These are phyloP conservation scores for Pygmarrhopalites habei DNA, from an alignment of 1,140 invertebrate genomes.

Conservation along the genomic window DNA sequence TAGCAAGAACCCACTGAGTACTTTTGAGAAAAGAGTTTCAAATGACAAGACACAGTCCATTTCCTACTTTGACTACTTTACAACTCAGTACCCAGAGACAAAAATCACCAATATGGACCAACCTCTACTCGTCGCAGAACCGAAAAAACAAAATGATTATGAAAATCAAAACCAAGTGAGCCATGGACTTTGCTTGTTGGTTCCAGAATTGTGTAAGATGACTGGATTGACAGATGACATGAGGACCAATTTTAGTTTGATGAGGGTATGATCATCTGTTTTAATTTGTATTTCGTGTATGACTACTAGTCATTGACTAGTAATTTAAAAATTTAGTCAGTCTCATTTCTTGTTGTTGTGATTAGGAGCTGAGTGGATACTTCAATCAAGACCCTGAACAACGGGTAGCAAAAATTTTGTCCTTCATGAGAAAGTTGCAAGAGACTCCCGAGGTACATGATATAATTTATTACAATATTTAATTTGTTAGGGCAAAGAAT, in stretches of 20 bases:
- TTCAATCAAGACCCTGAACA: no score
- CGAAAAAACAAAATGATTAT: conserved; percentile 14
- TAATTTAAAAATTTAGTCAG: no score
- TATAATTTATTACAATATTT: no score
- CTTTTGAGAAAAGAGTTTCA: conserved; percentile 58
- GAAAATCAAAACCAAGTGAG: neutral
- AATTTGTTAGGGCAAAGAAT: no score
- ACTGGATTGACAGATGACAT: conserved; percentile 43
- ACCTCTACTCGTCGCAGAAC: conserved; percentile 22
- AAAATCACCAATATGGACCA: conserved; percentile 54
- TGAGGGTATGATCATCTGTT: conserved; percentile 39
- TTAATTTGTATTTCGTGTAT: no score
- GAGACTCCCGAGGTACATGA: no score
- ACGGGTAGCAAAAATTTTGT: no score
- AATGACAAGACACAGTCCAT: no score
- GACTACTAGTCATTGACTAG: no score
- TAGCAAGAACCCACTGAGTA: conserved; percentile 56
- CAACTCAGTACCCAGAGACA: conserved; percentile 53
- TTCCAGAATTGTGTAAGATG: conserved; percentile 44
- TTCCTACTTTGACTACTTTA: conserved; percentile 73
- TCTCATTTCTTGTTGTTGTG: no score
- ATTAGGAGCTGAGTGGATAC: no score
- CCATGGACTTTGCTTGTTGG: conserved; percentile 13
- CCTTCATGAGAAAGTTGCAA: no score
- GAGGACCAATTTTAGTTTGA: conserved; percentile 40